These are phyloP conservation scores for Euthynnus affinis DNA, from an alignment of 2,797 vertebrate genomes.

Conservation along the genomic window DNA sequence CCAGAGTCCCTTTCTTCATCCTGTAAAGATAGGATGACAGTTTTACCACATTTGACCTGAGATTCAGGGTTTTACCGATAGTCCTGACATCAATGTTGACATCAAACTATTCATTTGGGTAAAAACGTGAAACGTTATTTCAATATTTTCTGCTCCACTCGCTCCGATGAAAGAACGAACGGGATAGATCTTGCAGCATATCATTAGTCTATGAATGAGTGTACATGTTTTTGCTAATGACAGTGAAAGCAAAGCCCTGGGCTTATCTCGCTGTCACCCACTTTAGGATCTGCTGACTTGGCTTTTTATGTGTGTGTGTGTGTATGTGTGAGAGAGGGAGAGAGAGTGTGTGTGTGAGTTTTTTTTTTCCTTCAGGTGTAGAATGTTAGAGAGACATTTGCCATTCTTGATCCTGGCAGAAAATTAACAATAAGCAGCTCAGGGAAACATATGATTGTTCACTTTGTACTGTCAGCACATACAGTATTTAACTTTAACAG, in stretches of 20 bases:
- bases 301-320: conserved; percentile 9
- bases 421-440: conserved; percentile 27
- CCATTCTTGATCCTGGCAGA: conserved; percentile 8
- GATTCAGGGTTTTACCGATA: conserved; percentile 44
- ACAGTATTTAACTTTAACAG: conserved; percentile 8
- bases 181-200: conserved; percentile 59
- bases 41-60: conserved; percentile 12
- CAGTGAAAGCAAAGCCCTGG: conserved; percentile 55
- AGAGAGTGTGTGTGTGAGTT: no score
- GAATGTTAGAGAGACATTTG: not conserved
- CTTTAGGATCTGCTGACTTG: conserved; percentile 65
- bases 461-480: conserved; percentile 2
- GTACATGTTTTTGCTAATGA: conserved; percentile 73
- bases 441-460: conserved; percentile 6
- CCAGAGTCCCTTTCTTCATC: conserved; percentile 39
- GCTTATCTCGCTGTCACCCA: conserved; percentile 66
- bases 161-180: conserved; percentile 24
- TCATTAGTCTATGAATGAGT: conserved; percentile 70
- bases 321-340: no score
- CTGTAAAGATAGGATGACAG: conserved; percentile 31
- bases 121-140: conserved; percentile 41
- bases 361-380: conserved; percentile 17
- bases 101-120: conserved; percentile 47
- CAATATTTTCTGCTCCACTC: conserved; percentile 22
- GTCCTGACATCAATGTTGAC: conserved; percentile 36